Evolutionary conservation across 2,113 vertebrate genomes (phyloP), one percentile per base, ranked within the genome.

Genomic region (Crotalus horridus): DNA sequence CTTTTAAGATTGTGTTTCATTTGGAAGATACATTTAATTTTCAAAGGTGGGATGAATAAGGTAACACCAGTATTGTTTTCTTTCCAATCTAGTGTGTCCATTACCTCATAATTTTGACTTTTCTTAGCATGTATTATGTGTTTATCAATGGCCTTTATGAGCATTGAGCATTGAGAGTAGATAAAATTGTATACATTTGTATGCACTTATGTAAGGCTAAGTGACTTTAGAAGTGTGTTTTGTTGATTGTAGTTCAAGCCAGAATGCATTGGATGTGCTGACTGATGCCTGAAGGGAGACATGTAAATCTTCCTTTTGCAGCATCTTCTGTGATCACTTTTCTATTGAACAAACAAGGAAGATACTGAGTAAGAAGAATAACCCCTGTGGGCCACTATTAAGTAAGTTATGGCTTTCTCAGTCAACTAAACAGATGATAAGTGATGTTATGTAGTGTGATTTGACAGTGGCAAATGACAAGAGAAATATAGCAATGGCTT

Each of bases 141-240:
- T 81, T 39, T 54, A 17, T 51, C 46, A 69, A 39, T n/a, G 85
- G 26, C 8, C 23, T 53, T n/a, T 64, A 61, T 53, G 29, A 74
- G 33, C 56, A 51, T 0, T 0, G 23, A 3, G 48, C 58, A 51
- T 0, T 0, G 23, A 3, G 48, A 33, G 91, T 43, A 6, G 6
- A 56, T 88, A 91, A 17, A 64, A 1, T 10, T 93, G 64, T 94
- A 43, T 3, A 7, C 39, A 93, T 48, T 90, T 69, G 58, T 13
- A 48, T 64, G 26, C 13, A 61, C 23, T 39, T 29, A 26, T 43
- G 24, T 29, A 20, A 43, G 10, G 85, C 9, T 81, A 21, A 81
- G 33, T 81, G 33, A 81, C 74, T 81, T 39, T 23, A 51, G 46
- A 88, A 51, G 12, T 51, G 11, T 51, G 46, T 87, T 51, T 29